Evolutionary conservation across 2,797 vertebrate genomes (phyloP), one percentile per base, ranked within the genome.

Genomic region (Halcyon leucocephala): DNA sequence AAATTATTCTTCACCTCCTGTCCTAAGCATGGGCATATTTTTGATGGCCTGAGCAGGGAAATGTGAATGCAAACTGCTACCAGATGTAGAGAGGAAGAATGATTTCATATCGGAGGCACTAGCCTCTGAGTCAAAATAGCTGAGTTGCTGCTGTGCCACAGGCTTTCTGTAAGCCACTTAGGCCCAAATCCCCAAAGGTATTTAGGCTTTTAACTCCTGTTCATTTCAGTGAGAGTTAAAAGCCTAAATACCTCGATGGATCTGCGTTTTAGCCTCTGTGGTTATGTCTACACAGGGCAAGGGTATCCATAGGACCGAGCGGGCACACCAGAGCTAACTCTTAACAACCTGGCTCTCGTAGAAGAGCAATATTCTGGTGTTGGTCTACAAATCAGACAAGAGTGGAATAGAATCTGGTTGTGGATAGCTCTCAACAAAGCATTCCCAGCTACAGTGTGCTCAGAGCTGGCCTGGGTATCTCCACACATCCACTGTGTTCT

Each of bases 191-290:
- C 95, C 81, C 92, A 37, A 74, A 95, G 92, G 96, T 96, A 97
- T 97, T 96, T 86, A 96, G 89, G 96, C 96, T 96, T 97, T 96
- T 97, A 96, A 96, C 95, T 96, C 96, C 91, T 92, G 89, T 82
- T 96, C 95, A 37, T 91, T 96, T 91, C 93, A 93, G 87, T 82
- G 93, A 95, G 94, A 95, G 94, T 95, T 96, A 95, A 95, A 95
- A 95, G 95, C 96, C 80, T 96, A 79, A 97, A 95, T 95, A 92
- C 90, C 62, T 84, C 46, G 2, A 72, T 80, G 93, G 77, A 88
- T 90, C 82, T 82, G 73, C 73, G 80, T 33, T 84, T 95, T 73
- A 95, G 90, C 64, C 78, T 77, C 83, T 35, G 71, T 89, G 95
- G 91, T 91, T 90, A 46, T 87, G 79, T 62, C 96, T 90, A 58